Conservation (phyloP, 2,888 invertebrate species). For the Polydrusus pterygomalis region DNA sequence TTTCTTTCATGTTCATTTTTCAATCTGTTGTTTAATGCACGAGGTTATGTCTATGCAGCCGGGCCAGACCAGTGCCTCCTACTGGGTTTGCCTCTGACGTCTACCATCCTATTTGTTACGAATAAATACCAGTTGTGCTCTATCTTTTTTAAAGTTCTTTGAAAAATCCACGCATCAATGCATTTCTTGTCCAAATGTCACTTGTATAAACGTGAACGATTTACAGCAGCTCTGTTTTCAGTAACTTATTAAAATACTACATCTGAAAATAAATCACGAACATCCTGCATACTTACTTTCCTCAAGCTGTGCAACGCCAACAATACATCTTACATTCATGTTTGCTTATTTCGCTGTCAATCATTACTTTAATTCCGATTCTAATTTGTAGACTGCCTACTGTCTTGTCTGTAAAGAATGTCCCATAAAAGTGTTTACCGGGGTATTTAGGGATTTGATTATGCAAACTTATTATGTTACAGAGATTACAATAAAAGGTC, state of each 20-base stretch:
- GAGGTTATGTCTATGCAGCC: too few species aligned
- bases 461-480: not conserved
- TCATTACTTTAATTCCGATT: conserved; percentile 27
- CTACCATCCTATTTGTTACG: too few species aligned
- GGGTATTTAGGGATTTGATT: not conserved
- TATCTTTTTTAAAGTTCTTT: not conserved
- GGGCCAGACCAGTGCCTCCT: too few species aligned
- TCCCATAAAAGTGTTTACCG: not conserved
- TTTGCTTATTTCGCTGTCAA: conserved; percentile 44
- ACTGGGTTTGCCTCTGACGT: too few species aligned
- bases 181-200: conserved; percentile 20
- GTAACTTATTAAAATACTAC: conserved; percentile 35
- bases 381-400: conserved; percentile 29
- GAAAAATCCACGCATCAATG: not conserved
- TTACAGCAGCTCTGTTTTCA: conserved; percentile 24
- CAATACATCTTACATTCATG: conserved; percentile 24
- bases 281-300: conserved; percentile 34
- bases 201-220: conserved; percentile 7
- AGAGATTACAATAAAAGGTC: not conserved
- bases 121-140: not conserved
- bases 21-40: too few species aligned
- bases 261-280: conserved; percentile 32
- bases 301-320: conserved; percentile 38
- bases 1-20: too few species aligned
- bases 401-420: conserved; percentile 15